Evolutionary conservation across 64 coral and sea anemone genomes (phyloP).

Genomic region (Stichodactyla mertensii): DNA sequence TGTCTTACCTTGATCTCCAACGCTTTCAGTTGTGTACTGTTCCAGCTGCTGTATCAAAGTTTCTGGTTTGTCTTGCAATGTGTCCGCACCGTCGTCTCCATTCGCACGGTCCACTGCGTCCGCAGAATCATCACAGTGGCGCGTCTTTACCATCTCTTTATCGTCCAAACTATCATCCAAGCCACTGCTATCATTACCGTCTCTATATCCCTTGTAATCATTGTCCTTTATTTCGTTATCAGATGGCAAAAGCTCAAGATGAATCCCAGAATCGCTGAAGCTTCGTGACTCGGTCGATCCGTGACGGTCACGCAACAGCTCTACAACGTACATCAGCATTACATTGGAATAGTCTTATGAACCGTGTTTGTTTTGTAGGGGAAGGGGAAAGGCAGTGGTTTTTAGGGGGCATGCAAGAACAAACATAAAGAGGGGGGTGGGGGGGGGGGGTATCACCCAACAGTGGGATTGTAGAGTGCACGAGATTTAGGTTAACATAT

Average conservation of each 20-base stretch:
- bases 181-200: background rate
- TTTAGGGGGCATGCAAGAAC: too few species aligned
- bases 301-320: background rate
- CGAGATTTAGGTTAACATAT: too few species aligned
- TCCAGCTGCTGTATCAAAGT: background rate
- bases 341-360: background rate
- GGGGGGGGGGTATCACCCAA: too few species aligned
- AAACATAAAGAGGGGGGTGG: too few species aligned
- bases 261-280: conserved; percentile 51
- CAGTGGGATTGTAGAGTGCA: too few species aligned
- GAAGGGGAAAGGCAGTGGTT: too few species aligned
- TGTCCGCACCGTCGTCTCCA: background rate
- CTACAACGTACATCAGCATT: background rate
- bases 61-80: background rate
- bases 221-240: conserved; percentile 12
- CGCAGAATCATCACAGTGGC: too few species aligned
- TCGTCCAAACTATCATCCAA: background rate
- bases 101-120: too few species aligned
- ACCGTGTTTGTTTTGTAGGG: too few species aligned
- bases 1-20: background rate
- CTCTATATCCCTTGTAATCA: background rate
- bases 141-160: too few species aligned
- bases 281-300: background rate
- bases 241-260: conserved; percentile 26
- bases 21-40: too few species aligned